Evolutionary conservation across 1,140 invertebrate genomes (phyloP).

Genomic region (Trissolcus basalis): DNA sequence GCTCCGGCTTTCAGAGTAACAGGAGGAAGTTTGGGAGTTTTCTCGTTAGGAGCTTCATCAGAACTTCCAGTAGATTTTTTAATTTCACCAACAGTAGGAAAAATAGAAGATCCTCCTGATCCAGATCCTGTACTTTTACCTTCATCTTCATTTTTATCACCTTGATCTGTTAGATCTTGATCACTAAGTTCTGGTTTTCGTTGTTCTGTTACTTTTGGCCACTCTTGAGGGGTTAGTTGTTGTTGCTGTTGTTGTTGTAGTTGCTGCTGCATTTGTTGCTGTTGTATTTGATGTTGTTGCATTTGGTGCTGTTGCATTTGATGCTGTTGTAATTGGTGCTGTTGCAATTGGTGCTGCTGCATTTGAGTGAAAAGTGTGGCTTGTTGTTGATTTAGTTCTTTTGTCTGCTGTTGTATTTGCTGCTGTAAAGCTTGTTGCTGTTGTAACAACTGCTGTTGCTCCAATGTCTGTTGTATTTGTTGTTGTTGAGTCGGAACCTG

Average conservation of each 20-base stretch:
- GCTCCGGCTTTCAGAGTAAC: constrained; percentile 78
- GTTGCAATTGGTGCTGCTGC: constrained; percentile 62
- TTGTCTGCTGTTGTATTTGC: constrained; percentile 68
- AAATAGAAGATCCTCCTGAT: constrained; percentile 80
- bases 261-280: constrained; percentile 46
- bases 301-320: constrained; percentile 66
- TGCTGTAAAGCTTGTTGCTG: constrained; percentile 69
- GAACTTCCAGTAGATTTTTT: constrained; percentile 78
- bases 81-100: constrained; percentile 84
- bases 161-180: constrained; percentile 77
- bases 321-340: constrained; percentile 64
- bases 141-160: constrained; percentile 78
- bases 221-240: constrained; percentile 63
- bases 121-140: constrained; percentile 78
- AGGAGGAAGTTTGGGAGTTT: constrained; percentile 77
- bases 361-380: constrained; percentile 33
- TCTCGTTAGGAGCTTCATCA: constrained; percentile 75
- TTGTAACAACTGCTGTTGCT: constrained; percentile 61
- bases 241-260: constrained; percentile 58
- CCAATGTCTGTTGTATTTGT: constrained; percentile 50
- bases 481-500: constrained; percentile 52
- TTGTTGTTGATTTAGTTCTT: constrained; percentile 54
- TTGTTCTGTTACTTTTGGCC: constrained; percentile 64
- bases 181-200: constrained; percentile 64
- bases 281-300: constrained; percentile 55